phyloP scores from a whole-genome alignment of 2,797 vertebrate species.

The Silurus lanzhouensis region DNA sequence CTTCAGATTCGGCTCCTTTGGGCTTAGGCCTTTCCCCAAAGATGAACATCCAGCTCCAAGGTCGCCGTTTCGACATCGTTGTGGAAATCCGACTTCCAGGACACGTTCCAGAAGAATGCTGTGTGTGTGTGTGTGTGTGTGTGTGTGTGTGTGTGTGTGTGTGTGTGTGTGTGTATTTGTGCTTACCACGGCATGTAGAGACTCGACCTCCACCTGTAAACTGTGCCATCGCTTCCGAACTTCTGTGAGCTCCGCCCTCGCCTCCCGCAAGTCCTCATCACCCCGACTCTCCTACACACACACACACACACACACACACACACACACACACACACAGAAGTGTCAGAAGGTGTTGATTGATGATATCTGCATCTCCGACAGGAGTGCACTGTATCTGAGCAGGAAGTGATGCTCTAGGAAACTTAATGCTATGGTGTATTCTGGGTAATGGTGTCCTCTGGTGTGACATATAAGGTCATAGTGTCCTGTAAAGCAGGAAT shows the following conservation, averaged over 20 bases:
- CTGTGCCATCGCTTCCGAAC: constrained; percentile 87
- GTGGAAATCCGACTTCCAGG: too few species aligned
- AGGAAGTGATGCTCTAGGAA: too few species aligned
- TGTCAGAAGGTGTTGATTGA: background rate
- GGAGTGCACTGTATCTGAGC: background rate
- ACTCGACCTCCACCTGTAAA: constrained; percentile 91
- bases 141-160: background rate
- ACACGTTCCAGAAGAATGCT: too few species aligned
- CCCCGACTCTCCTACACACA: constrained; percentile 66
- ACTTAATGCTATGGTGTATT: background rate
- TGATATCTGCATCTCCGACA: background rate
- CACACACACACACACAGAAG: background rate
- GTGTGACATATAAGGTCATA: background rate
- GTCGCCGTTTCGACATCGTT: too few species aligned
- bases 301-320: constrained; percentile 25
- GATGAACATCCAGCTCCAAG: too few species aligned
- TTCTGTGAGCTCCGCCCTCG: constrained; percentile 85
- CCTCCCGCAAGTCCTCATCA: constrained; percentile 80
- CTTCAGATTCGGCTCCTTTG: too few species aligned
- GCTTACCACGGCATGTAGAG: constrained; percentile 89
- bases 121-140: background rate
- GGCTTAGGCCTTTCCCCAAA: too few species aligned
- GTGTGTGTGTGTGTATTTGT: constrained; percentile 32
- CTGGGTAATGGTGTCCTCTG: background rate
- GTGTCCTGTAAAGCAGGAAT: background rate